Base-by-base conservation (phyloP, 2,888 invertebrate species). In the Leptopilina myrica region DNA sequence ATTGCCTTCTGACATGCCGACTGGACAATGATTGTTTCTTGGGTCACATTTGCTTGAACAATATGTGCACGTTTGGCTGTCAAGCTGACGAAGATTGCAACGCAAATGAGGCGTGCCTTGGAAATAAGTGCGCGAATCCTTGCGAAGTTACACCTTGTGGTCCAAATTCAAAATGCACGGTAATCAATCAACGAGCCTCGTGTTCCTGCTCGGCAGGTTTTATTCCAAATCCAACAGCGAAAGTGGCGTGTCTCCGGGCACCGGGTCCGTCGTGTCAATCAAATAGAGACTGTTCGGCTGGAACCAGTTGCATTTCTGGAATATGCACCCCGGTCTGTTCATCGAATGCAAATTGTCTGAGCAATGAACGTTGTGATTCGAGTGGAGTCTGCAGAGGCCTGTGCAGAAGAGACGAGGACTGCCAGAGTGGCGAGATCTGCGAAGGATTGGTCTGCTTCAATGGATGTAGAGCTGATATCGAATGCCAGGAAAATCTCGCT, bases 1-100 rank as follows among this genome's bases (percentile, higher is more conserved):
- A 95, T 87, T 98, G 98, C 90, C 94, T 97, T 88, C 95, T 98
- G 79, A 98, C 97, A 4, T 98, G 98, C 89, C 95, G 97, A 73
- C 95, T 97, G 1, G 97, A 98, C 90, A 97, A 97, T 87, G 98
- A 98, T 88, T 98, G 98, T 87, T 97, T 98, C 94, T 93, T 97
- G 80, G 97, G 97, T 0, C 97, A 98, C 87, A 97, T 98, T 84
- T 98, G 98, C 88, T 92, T 97, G 79, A 95, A 95, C 87, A 97
- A 97, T 87, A 96, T 96, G 92, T 98, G 98, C 88, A 94, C 96
- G 80, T 96, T 95, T 85, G 98, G 98, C 62, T 98, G 98, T 89
- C 95, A 96, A 84, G 94, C 94, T 20, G 96, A 97, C 87, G 97
- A 97, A 86, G 98, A 98, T 89, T 98, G 98, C 90, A 95, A 96